Evolutionary conservation across 1,140 invertebrate genomes (phyloP), one percentile per base, ranked within the genome.

Genomic region (Gryon sp.): DNA sequence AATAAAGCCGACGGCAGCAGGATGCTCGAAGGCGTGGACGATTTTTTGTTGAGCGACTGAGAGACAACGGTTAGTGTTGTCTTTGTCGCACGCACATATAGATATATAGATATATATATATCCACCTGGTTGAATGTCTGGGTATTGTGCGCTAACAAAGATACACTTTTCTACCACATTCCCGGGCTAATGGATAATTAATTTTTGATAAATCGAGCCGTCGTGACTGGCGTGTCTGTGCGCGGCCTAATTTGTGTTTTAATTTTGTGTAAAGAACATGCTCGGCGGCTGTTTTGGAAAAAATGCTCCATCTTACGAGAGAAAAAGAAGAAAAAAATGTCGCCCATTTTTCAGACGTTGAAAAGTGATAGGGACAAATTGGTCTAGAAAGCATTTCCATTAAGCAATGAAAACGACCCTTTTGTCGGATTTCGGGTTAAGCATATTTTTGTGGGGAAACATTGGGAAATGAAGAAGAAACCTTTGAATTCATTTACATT

Each of bases 121-220:
- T 32, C 28, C n/a, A 32, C n/a, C 28, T 32, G 28, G 28, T n/a
- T n/a, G n/a, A n/a, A n/a, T n/a, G 43, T 62, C 41, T 63, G 77
- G 60, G 75, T 76, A 85, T 85, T 86, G 80, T 78, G 69, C 73
- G 72, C 50, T 80, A 81, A 84, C 84, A 86, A 85, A 86, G 82
- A 84, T 81, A 84, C 80, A 82, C 78, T 86, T 86, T 86, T 85
- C 84, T 86, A 83, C 80, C 78, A 76, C 75, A 83, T 84, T 79
- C 80, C 62, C 43, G 62, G 60, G 76, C 81, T 85, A 86, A 86
- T 85, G 83, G 84, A 86, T 86, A 86, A 86, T 86, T 86, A 86
- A 86, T 86, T 85, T 85, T 86, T 85, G 84, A 86, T 86, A 85
- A 86, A 86, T 86, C 79, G 82, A 81, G 50, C 63, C 70, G 62